phyloP scores from a whole-genome alignment of 2,113 vertebrate species.

The Meriones unguiculatus region DNA sequence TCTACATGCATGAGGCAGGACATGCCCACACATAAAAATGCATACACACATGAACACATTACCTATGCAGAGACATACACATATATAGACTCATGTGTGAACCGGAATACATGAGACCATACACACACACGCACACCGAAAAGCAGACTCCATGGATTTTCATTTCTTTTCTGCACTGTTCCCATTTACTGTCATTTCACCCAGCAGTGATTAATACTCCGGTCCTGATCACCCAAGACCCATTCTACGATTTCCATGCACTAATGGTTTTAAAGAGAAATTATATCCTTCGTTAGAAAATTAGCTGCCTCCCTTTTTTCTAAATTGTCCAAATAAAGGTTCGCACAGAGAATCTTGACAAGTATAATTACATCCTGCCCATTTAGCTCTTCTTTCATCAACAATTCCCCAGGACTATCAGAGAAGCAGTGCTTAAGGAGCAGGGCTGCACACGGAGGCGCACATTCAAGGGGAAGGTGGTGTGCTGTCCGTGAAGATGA shows the following conservation, averaged over 20 bases:
- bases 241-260: background rate
- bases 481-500: constrained; percentile 17
- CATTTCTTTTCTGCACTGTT: background rate
- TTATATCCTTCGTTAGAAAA: constrained; percentile 61
- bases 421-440: background rate
- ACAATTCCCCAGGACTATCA: background rate
- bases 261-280: constrained; percentile 53
- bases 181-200: background rate
- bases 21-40: background rate
- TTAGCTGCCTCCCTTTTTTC: constrained; percentile 12
- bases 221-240: background rate
- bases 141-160: background rate
- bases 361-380: constrained; percentile 68
- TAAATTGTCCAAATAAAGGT: constrained; percentile 67
- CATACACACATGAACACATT: background rate
- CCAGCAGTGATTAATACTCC: background rate
- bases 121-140: background rate
- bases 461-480: constrained; percentile 66
- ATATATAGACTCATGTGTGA: background rate
- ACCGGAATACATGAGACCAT: background rate
- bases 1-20: background rate
- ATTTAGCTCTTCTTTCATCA: constrained; percentile 51
- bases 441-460: constrained; percentile 38
- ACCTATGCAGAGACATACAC: background rate
- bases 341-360: constrained; percentile 66